phyloP scores from a whole-genome alignment of 2,888 invertebrate species.

The Chloromyia formosa region DNA sequence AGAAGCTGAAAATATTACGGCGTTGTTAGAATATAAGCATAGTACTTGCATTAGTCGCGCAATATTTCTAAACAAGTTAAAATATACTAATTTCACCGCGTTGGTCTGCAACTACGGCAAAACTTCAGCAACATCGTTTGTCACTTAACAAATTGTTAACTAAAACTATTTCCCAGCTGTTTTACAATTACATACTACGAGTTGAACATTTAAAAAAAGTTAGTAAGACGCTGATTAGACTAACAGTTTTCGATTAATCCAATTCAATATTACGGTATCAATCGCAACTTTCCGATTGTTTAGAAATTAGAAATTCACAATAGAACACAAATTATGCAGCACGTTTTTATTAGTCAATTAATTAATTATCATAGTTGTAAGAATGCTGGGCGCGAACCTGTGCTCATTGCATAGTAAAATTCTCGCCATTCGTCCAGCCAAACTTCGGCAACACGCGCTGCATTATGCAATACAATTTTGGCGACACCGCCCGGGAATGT shows the following conservation, averaged over 20 bases:
- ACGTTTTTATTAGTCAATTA: neutral
- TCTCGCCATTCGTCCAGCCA: conserved; percentile 99
- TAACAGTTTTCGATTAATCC: neutral
- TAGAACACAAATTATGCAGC: neutral
- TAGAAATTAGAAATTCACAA: neutral
- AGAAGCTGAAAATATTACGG: neutral
- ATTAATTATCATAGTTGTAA: conserved; percentile 22
- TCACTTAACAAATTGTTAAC: neutral
- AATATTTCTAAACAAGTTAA: conserved; percentile 5
- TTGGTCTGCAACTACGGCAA: neutral
- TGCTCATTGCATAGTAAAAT: conserved; percentile 99
- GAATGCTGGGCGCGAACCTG: conserved; percentile 75
- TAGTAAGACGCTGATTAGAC: conserved; percentile 15
- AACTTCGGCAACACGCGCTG: conserved; percentile 97
- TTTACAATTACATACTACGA: neutral
- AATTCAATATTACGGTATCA: neutral
- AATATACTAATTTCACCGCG: neutral
- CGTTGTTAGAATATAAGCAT: neutral
- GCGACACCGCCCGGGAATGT: conserved; percentile 98
- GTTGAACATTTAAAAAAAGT: conserved; percentile 5
- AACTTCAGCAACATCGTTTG: neutral
- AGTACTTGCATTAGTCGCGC: conserved; percentile 3
- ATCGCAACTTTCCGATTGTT: neutral
- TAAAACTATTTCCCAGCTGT: neutral
- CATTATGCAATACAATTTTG: conserved; percentile 97